Evolutionary conservation across 2,888 invertebrate species (phyloP), one percentile per base, ranked within the genome.

Genomic region (Serrognathus titanus): DNA sequence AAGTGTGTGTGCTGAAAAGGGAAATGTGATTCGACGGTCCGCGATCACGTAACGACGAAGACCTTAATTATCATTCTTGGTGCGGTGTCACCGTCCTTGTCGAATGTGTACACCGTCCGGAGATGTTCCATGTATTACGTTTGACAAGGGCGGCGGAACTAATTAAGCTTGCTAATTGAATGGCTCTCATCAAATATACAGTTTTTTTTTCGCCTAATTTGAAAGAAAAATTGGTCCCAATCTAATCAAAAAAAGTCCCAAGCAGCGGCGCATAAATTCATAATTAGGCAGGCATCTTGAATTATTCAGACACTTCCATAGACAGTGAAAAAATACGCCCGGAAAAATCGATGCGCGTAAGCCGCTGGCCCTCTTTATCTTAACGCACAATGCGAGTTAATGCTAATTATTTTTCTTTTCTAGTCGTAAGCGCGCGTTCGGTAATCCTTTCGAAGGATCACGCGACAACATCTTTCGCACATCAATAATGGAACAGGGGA

Each of bases 181-280:
- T 69, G 70, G 67, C 63, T 64, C 69, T 71, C 73, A 73, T 73
- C 73, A 71, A 71, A 70, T 71, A 74, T 73, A 69, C 67, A 72
- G 70, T 69, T 72, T 72, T 72, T 69, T 71, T 72, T 70, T 71
- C n/a, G 37, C 51, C 24, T 39, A 73, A 72, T 74, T 70, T 64
- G 64, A 66, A 70, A 71, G 71, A 73, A 73, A 74, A 74, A 74
- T 74, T 72, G 71, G 73, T 69, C 73, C 71, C 71, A 70, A 73
- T 72, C 71, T 71, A 72, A 73, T 73, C 73, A 73, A 69, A 67
- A 43, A 69, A 70, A 64, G 68, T 67, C 68, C 69, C 69, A 67
- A 60, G 63, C 66, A 66, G 58, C 59, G 16, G 66, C 69, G 67
- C 66, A 72, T 73, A 72, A 71, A 73, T 73, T 71, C 67, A 68